phyloP scores from a whole-genome alignment of 2,113 vertebrate genomes.

The Thinocorus orbignyianus region DNA sequence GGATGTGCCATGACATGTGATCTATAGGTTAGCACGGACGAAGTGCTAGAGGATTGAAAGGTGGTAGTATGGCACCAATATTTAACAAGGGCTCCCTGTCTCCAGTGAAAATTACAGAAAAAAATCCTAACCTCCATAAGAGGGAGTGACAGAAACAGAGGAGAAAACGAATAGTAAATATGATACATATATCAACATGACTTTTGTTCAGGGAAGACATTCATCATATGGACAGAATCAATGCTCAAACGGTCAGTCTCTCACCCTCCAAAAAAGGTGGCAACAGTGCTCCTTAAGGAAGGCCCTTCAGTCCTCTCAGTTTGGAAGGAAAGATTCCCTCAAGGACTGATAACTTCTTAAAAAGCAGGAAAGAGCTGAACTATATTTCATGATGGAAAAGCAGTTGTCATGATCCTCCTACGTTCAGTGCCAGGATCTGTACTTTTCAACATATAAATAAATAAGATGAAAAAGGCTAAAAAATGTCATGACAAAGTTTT shows the following conservation, averaged over 20 bases:
- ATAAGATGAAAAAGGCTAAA: background rate
- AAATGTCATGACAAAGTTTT: background rate
- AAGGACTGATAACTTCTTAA: background rate
- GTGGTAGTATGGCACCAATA: background rate
- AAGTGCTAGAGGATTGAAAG: background rate
- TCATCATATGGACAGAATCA: background rate
- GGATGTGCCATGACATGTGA: background rate
- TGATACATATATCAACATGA: background rate
- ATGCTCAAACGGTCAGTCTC: background rate
- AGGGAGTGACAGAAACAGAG: background rate
- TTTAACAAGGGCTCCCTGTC: background rate
- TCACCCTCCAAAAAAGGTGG: background rate
- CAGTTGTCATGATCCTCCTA: background rate
- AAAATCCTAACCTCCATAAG: background rate
- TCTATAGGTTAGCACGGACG: accelerated
- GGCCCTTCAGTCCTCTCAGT: background rate
- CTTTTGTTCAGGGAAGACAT: background rate
- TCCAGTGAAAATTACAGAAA: background rate
- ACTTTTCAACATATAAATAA: background rate
- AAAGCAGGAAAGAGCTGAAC: background rate
- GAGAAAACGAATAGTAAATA: background rate
- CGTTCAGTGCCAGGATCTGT: background rate
- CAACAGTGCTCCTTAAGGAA: background rate
- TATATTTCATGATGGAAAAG: background rate
- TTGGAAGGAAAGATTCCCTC: background rate